Conservation (phyloP, 2,797 vertebrate species). For the Melanotaenia nigrans region DNA sequence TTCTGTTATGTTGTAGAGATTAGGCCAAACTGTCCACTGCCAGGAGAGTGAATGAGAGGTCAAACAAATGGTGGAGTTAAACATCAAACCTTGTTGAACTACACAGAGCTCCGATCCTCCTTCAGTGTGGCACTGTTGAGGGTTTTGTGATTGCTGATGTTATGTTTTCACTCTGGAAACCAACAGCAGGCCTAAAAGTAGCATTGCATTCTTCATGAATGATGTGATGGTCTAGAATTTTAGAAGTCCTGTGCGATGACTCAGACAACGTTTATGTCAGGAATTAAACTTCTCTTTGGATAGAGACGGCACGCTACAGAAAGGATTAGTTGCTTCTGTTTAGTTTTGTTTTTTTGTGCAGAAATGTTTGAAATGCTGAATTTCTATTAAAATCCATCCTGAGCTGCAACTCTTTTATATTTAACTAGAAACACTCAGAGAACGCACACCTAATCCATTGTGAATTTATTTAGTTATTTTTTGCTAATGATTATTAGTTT, state of each 20-base stretch:
- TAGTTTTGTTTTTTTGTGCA: not conserved
- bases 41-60: slow-evolving; percentile 40
- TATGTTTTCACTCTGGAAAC: slow-evolving; percentile 6
- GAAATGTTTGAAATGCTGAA: not conserved
- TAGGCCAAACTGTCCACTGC: slow-evolving; percentile 36
- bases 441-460: no score
- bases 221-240: slow-evolving; percentile 22
- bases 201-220: slow-evolving; percentile 23
- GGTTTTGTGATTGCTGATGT: slow-evolving; percentile 12
- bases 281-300: slow-evolving; percentile 39
- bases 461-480: no score
- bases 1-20: slow-evolving; percentile 17
- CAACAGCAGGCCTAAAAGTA: not conserved
- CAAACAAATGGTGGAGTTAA: slow-evolving; percentile 75
- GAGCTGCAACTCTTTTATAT: not conserved
- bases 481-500: no score
- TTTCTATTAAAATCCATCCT: not conserved
- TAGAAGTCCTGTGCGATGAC: slow-evolving; percentile 15
- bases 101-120: not conserved
- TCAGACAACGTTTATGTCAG: slow-evolving; percentile 29
- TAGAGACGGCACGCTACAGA: slow-evolving; percentile 12
- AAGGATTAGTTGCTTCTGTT: not conserved
- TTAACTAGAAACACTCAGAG: not conserved
- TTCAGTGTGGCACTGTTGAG: slow-evolving; percentile 15
- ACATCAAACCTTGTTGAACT: slow-evolving; percentile 67